Percentiles rank a stretch among this genome's conserved stretches.
phyloP scores from a whole-genome alignment of 2,113 vertebrate species.

The Motacilla alba region DNA sequence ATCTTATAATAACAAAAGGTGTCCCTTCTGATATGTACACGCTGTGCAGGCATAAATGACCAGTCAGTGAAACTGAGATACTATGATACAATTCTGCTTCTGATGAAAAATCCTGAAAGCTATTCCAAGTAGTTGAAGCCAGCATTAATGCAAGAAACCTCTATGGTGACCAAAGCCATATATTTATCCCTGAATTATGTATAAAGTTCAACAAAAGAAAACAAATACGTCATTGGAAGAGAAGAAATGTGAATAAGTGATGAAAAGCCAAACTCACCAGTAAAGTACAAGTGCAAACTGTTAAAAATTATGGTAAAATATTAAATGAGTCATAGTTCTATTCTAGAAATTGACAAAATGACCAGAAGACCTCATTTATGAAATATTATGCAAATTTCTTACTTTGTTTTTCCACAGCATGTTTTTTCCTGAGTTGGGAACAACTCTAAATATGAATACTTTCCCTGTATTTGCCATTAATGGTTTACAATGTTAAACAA shows the following conservation, averaged over 20 bases:
- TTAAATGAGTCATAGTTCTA: background rate
- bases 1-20: background rate
- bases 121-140: background rate
- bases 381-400: background rate
- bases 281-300: background rate
- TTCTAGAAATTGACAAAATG: background rate
- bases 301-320: background rate
- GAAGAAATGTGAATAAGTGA: background rate
- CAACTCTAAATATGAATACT: background rate
- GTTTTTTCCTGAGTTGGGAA: background rate
- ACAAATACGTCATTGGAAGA: background rate
- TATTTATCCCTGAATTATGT: background rate
- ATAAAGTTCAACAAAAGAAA: constrained; percentile 14
- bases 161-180: background rate
- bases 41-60: background rate
- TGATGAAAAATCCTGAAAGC: background rate
- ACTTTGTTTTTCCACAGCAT: background rate
- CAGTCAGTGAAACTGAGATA: background rate
- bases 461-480: background rate
- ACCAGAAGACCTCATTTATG: background rate
- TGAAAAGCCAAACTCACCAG: background rate
- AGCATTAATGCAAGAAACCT: background rate
- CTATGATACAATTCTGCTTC: background rate
- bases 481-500: background rate
- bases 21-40: background rate